Evolutionary conservation across 1,140 invertebrate genomes (phyloP), one percentile per base, ranked within the genome.

Genomic region (Lordiphosa mommai): DNA sequence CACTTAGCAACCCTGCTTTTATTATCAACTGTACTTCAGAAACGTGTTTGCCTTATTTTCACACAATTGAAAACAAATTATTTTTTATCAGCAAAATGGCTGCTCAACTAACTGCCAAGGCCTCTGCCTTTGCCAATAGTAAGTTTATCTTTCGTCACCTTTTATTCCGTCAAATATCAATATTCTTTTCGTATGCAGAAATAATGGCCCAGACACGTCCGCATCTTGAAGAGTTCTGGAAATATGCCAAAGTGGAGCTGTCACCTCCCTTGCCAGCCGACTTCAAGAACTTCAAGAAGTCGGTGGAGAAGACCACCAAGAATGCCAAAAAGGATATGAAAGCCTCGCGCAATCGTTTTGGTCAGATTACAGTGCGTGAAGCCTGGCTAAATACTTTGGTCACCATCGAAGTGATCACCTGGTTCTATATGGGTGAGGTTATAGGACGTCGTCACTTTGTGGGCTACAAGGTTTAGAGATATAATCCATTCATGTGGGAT

Each of bases 361-460:
- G 94, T 87, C 89, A 96, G 17, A 84, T 96, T 2, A 94, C 96
- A 10, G 94, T 99, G 2, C 93, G 91, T 89, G 96, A 99, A 89
- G 97, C 94, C 3, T 94, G 93, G 91, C 86, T 99, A 2, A 99
- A 99, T 86, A 93, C 95, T 0, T 88, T 99, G 6, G 93, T 99
- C 1, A 93, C 92, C 16, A 89, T 93, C 40, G 98, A 99, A 91
- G 93, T 99, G 20, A 86, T 93, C 16, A 96, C 94, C 88, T 99
- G 97, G 96, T 99, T 99, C 90, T 99, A 94, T 87, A 91, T 99
- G 77, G 98, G 98, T 69, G 98, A 99, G 93, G 95, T 95, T 80
- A 98, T 99, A 90, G 98, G 98, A 76, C 97, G 97, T 88, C 92
- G 96, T 64, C 93, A 95, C 74, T 58, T 99, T 72, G 92, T 97